phyloP scores from a whole-genome alignment of 2,797 vertebrate genomes.

The Takifugu ocellatus region DNA sequence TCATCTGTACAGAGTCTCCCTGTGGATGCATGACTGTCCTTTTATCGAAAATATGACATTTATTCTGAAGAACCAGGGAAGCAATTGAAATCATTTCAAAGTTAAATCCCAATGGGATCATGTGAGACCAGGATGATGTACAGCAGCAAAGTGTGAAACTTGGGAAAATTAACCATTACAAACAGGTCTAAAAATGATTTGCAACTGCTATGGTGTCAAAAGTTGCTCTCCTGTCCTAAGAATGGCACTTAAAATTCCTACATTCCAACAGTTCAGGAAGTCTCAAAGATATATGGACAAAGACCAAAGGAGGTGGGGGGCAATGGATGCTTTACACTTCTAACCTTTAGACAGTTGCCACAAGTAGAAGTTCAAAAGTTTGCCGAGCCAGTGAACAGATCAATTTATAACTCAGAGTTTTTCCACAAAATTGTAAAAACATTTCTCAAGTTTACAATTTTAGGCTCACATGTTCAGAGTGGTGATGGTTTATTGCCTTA shows the following conservation, averaged over 20 bases:
- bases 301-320: conserved; percentile 4
- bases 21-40: conserved; percentile 7
- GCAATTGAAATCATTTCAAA: conserved; percentile 21
- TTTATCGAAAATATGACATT: conserved; percentile 22
- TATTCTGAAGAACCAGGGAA: conserved; percentile 7
- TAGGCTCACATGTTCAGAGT: neutral
- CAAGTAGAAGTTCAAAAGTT: conserved; percentile 14
- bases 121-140: conserved; percentile 9
- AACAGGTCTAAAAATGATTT: conserved; percentile 14
- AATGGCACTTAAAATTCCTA: conserved; percentile 35
- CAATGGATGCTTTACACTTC: conserved; percentile 23
- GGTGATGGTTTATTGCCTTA: no score
- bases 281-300: conserved; percentile 24
- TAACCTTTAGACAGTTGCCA: conserved; percentile 13
- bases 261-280: conserved; percentile 37
- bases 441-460: neutral
- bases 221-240: conserved; percentile 20
- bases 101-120: conserved; percentile 14
- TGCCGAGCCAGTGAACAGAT: conserved; percentile 7
- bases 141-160: conserved; percentile 22
- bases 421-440: no score
- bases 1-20: conserved; percentile 12
- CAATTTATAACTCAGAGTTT: neutral
- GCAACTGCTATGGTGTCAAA: conserved; percentile 14
- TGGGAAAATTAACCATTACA: conserved; percentile 28